Conservation (phyloP, 1,140 invertebrate genomes). For the Drosophila auraria region DNA sequence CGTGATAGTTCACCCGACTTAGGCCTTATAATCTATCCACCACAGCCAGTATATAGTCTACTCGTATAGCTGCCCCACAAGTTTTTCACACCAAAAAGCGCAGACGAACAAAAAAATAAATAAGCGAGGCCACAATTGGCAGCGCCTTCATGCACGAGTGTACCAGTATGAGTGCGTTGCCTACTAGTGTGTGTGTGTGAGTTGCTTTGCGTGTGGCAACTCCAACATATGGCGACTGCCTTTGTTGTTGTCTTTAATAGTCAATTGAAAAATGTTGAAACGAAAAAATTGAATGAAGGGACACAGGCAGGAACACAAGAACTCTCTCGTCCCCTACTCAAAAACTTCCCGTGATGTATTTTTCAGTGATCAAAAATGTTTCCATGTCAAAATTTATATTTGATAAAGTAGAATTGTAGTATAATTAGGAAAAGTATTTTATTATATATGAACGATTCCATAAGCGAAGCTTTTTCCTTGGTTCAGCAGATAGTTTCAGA, state of each 20-base stretch:
- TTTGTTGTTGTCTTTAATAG: slow-evolving; percentile 44
- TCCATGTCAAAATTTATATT: background rate
- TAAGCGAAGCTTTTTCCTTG: too few species aligned
- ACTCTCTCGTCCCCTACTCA: background rate
- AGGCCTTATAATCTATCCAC: slow-evolving; percentile 15
- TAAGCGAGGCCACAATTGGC: slow-evolving; percentile 70
- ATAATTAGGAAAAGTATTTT: too few species aligned
- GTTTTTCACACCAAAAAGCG: slow-evolving; percentile 75
- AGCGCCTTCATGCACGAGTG: slow-evolving; percentile 52
- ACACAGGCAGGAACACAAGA: slow-evolving; percentile 1
- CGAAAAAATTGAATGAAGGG: slow-evolving; percentile 30
- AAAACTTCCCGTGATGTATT: background rate
- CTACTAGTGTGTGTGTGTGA: background rate
- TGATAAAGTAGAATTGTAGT: too few species aligned
- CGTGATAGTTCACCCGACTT: slow-evolving; percentile 10
- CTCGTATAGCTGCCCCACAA: slow-evolving; percentile 60
- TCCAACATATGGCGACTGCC: slow-evolving; percentile 68
- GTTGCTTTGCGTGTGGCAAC: slow-evolving; percentile 76
- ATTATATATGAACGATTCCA: too few species aligned
- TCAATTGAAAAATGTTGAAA: slow-evolving; percentile 50
- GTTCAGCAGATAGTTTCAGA: too few species aligned
- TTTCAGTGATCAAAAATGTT: background rate
- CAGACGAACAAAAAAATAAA: slow-evolving; percentile 48
- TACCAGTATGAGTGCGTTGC: slow-evolving; percentile 6
- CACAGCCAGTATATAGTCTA: slow-evolving; percentile 27